Conservation (phyloP, 2,888 invertebrate species). For the Drosophila algonquin region DNA sequence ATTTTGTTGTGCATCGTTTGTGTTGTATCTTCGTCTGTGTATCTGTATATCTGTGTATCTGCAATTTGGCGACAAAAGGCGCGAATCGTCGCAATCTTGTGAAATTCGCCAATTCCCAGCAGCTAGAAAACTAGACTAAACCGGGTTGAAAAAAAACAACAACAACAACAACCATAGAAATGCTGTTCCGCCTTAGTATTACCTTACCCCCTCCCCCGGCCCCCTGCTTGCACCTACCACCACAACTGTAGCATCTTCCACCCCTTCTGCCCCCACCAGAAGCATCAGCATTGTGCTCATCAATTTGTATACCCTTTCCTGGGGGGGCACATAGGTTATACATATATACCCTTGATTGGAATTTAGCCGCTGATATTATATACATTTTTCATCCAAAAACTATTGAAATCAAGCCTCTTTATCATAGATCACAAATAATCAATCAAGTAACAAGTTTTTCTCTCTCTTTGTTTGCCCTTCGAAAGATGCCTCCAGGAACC, state of each 20-base stretch:
- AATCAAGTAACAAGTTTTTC: not conserved
- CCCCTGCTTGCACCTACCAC: not conserved
- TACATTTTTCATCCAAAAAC: too few species aligned
- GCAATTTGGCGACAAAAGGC: conserved; percentile 57
- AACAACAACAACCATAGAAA: conserved; percentile 1
- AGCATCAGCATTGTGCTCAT: conserved; percentile 20
- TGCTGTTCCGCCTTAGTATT: conserved; percentile 1
- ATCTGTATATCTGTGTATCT: conserved; percentile 16
- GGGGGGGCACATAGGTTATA: not conserved
- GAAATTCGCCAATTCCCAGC: conserved; percentile 72
- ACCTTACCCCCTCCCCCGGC: not conserved
- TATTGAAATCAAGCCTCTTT: too few species aligned
- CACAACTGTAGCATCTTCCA: not conserved
- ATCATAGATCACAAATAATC: too few species aligned
- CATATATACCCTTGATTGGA: too few species aligned
- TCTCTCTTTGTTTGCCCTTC: not conserved
- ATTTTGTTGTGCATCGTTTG: conserved; percentile 16
- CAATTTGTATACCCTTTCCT: conserved; percentile 7
- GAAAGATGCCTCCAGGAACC: too few species aligned
- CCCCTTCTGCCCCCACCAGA: not conserved
- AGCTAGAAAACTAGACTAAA: conserved; percentile 43
- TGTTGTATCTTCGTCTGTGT: conserved; percentile 23
- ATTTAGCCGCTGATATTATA: too few species aligned
- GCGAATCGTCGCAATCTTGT: conserved; percentile 67
- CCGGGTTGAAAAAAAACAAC: conserved; percentile 16